These are phyloP conservation scores for Ornithoptera alexandrae DNA, from an alignment of 2,888 invertebrate species.

Conservation along the genomic window DNA sequence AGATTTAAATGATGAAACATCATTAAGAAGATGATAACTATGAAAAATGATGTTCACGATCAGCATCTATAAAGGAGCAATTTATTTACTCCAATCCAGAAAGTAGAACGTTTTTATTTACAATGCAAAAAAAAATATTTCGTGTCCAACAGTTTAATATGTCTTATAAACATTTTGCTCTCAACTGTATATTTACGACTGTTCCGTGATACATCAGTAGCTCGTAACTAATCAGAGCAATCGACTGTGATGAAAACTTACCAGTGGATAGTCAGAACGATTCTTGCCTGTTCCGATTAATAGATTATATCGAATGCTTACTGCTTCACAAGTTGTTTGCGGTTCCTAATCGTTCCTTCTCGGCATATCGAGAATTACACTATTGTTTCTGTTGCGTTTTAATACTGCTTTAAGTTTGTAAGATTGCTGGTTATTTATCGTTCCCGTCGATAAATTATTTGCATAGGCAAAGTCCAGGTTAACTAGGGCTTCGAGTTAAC, in stretches of 20 bases:
- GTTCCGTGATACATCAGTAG: conserved; percentile 5
- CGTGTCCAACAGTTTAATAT: background rate
- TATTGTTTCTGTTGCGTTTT: background rate
- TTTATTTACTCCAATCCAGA: no score
- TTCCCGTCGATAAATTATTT: no score
- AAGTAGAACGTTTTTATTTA: no score
- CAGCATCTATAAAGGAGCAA: no score
- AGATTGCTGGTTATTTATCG: no score
- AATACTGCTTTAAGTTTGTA: no score
- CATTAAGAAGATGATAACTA: no score
- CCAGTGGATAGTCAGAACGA: conserved; percentile 4
- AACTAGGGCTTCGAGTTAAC: no score
- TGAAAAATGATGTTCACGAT: no score
- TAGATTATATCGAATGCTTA: conserved; percentile 10
- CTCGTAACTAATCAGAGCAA: conserved; percentile 19
- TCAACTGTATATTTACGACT: background rate
- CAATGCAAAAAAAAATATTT: no score
- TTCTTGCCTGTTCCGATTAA: conserved; percentile 4
- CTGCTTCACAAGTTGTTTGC: conserved; percentile 13
- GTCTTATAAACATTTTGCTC: background rate
- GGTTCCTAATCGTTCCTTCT: conserved; percentile 7
- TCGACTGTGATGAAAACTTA: background rate
- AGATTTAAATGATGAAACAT: no score
- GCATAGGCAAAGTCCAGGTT: no score
- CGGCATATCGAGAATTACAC: conserved; percentile 3